Evolutionary conservation across 2,113 vertebrate genomes (phyloP), one percentile per base, ranked within the genome.

Genomic region (Chascanopsetta lugubris): DNA sequence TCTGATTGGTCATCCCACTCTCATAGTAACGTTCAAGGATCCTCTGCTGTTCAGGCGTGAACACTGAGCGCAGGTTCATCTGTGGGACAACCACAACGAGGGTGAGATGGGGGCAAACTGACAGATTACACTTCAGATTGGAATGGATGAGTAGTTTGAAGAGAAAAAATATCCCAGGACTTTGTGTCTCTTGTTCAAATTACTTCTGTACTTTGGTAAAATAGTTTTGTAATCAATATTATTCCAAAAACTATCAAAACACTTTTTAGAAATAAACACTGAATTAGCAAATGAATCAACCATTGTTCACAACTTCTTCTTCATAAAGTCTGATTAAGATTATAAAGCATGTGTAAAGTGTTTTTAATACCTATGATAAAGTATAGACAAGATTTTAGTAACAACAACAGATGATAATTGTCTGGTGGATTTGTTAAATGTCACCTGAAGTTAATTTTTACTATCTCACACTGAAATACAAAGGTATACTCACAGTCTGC

Each of bases 1-100:
- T 98, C 90, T 99, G 97, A 95, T 99, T 99, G 93, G 95, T 99
- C 97, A 99, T 99, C 88, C 97, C 97, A 92, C 95, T 97, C 58
- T 99, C 95, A 90, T 98, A 99, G 91, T 98, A 99, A 76, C 95
- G 95, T 81, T 99, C 97, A 71, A 98, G 94, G 92, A 96, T 95
- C 85, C 94, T 94, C 91, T 98, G 96, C 91, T 99, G 97, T 53
- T 99, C 97, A 87, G 92, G 91, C 71, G 96, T 98, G 91, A 99
- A 99, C 83, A 98, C 96, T 86, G 97, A 99, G 78, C 97, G 95
- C 84, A 99, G 93, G 92, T 99, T 99, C 97, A 99, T 99, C 97
- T 99, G 93, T 51, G 42, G 50, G 38, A 62, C 18, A 22, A 50
- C 11, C 36, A 45, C 4, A 55, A 22, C 58, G 49, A 48, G 21